Evolutionary conservation across 2,113 vertebrate species (phyloP).

Genomic region (Gorsachius goisagi): DNA sequence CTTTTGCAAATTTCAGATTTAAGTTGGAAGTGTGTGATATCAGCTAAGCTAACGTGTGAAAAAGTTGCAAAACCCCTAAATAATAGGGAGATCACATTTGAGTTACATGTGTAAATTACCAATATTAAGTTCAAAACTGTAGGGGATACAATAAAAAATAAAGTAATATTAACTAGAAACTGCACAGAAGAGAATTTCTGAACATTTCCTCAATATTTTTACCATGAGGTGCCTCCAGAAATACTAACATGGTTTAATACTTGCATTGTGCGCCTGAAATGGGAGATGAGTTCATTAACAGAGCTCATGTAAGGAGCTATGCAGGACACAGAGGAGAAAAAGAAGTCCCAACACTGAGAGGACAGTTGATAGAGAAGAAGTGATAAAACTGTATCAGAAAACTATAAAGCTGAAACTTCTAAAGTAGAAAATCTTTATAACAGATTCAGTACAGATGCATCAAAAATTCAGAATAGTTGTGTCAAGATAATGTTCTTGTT

Average conservation of each 20-base stretch:
- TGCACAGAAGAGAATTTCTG: neutral
- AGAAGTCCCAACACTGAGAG: neutral
- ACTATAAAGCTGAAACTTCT: neutral
- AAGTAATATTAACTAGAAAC: neutral
- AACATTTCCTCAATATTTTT: neutral
- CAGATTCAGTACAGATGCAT: neutral
- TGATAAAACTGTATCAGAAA: neutral
- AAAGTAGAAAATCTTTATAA: neutral
- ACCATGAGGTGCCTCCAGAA: accelerated
- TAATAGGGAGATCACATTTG: neutral
- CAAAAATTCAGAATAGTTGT: neutral
- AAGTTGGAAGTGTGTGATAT: neutral
- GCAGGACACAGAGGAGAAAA: neutral
- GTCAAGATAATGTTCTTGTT: neutral
- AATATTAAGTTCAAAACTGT: neutral
- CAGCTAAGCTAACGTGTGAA: neutral
- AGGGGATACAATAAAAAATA: neutral
- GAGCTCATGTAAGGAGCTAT: neutral
- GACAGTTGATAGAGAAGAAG: neutral
- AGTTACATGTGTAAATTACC: neutral
- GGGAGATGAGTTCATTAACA: neutral
- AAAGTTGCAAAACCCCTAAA: neutral
- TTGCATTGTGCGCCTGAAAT: neutral
- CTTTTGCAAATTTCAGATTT: neutral
- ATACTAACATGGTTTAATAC: neutral